phyloP scores from a whole-genome alignment of 2,113 vertebrate genomes.

The Pandion haliaetus region DNA sequence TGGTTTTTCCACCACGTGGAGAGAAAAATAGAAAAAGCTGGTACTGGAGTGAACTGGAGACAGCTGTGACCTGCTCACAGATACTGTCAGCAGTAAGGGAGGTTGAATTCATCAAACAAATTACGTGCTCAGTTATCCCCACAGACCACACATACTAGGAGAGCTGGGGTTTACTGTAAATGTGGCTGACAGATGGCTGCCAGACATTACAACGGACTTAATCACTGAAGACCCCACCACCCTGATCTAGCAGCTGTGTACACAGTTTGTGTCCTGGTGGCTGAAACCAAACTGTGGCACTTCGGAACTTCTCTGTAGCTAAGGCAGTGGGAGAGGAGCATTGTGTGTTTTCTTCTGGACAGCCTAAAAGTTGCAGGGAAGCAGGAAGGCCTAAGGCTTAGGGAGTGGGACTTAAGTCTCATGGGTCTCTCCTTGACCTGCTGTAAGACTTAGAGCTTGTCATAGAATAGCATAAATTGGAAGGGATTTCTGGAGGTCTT shows the following conservation, averaged over 20 bases:
- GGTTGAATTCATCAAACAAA: neutral
- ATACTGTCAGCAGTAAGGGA: neutral
- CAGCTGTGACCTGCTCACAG: neutral
- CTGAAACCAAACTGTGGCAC: neutral
- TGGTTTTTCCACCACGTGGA: neutral
- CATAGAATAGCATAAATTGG: accelerated
- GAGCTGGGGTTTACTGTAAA: neutral
- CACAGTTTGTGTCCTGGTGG: neutral
- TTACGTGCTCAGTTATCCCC: neutral
- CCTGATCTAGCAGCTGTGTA: neutral
- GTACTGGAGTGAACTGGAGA: neutral
- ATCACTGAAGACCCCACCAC: neutral
- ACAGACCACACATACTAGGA: slow-evolving; percentile 4
- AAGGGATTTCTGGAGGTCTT: neutral
- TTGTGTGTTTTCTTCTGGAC: no score
- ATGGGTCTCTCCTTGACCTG: neutral
- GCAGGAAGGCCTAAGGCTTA: neutral
- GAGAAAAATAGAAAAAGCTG: neutral
- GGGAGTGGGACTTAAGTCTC: neutral
- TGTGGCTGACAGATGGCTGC: slow-evolving; percentile 2
- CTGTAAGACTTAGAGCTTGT: neutral
- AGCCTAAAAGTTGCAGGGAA: neutral
- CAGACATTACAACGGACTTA: neutral
- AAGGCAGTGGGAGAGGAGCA: neutral
- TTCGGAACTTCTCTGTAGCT: neutral